Conservation (phyloP, 1,140 invertebrate species). For the Phocides pigmalion region DNA sequence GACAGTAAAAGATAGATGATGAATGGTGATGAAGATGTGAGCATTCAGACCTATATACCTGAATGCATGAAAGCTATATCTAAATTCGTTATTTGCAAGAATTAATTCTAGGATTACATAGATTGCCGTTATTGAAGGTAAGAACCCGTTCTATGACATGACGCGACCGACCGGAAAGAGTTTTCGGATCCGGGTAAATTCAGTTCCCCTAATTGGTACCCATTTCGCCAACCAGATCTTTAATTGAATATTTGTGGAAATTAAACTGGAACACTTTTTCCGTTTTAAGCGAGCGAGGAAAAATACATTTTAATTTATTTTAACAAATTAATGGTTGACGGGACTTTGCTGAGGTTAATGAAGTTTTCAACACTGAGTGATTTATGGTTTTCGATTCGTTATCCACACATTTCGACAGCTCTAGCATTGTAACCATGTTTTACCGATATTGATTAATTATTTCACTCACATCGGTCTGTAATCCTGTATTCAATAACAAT, state of each 20-base stretch:
- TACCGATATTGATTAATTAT: slow-evolving; percentile 3
- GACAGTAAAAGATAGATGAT: too few species aligned
- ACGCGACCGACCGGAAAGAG: too few species aligned
- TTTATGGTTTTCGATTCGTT: slow-evolving; percentile 2
- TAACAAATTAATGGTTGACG: slow-evolving; percentile 2
- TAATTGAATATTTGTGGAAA: neutral
- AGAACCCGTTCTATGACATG: too few species aligned
- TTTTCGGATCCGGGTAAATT: too few species aligned
- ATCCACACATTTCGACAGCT: neutral
- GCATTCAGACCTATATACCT: too few species aligned
- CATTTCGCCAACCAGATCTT: neutral
- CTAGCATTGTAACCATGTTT: neutral
- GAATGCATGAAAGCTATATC: too few species aligned
- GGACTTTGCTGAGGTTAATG: slow-evolving; percentile 1
- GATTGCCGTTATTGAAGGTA: too few species aligned
- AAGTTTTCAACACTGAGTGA: neutral
- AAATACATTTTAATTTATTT: slow-evolving; percentile 5
- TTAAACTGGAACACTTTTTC: neutral
- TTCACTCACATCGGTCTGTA: neutral
- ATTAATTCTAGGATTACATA: too few species aligned
- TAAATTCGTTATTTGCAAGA: too few species aligned
- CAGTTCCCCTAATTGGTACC: neutral
- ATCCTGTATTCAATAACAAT: too few species aligned
- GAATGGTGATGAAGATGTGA: too few species aligned
- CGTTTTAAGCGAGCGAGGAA: neutral